Evolutionary conservation across 2,888 invertebrate species (phyloP).

Genomic region (Troides helena): DNA sequence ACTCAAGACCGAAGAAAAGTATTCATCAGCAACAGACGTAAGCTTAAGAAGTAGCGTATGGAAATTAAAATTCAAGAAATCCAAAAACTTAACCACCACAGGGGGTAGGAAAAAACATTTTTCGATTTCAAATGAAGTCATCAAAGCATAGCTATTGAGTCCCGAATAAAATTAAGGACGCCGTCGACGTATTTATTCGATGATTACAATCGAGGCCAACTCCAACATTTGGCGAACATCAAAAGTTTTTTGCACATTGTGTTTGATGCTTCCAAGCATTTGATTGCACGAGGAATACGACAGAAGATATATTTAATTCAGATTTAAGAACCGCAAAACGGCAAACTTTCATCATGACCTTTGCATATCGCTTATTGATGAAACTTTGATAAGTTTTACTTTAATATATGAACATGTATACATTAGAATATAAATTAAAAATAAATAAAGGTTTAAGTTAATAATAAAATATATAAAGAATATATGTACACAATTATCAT

Average conservation of each 20-base stretch:
- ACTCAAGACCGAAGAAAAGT: too few species aligned
- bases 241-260: slow-evolving; percentile 37
- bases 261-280: slow-evolving; percentile 19
- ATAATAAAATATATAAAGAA: background rate
- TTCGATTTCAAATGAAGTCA: slow-evolving; percentile 59
- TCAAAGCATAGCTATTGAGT: slow-evolving; percentile 40
- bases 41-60: background rate
- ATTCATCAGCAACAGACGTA: background rate
- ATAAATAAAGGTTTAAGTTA: background rate
- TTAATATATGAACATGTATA: background rate
- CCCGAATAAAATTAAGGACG: slow-evolving; percentile 49
- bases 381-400: background rate
- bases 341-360: slow-evolving; percentile 5
- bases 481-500: too few species aligned
- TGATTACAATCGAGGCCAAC: slow-evolving; percentile 39
- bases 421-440: background rate
- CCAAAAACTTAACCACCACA: slow-evolving; percentile 2
- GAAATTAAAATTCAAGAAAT: background rate
- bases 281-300: slow-evolving; percentile 25
- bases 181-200: slow-evolving; percentile 48
- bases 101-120: slow-evolving; percentile 23
- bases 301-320: slow-evolving; percentile 26
- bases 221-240: slow-evolving; percentile 37
- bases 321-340: slow-evolving; percentile 20
- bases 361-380: slow-evolving; percentile 13